Evolutionary conservation across 1,140 invertebrate species (phyloP).

Genomic region (Gonioctena quinquepunctata): DNA sequence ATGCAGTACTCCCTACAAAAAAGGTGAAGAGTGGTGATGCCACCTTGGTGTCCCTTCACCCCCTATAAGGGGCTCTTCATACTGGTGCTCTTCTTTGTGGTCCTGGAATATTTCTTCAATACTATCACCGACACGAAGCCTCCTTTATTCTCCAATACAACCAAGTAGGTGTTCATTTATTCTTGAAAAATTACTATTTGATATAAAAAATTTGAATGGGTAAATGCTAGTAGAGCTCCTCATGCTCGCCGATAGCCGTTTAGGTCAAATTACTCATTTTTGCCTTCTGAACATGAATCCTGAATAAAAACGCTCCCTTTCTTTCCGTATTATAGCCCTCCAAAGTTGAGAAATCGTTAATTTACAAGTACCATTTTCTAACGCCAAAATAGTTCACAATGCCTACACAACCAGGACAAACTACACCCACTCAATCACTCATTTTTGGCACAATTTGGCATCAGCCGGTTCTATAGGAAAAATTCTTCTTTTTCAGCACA

Average conservation of each 20-base stretch:
- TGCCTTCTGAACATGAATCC: too few species aligned
- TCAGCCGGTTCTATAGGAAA: too few species aligned
- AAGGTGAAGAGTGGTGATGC: conserved; percentile 38
- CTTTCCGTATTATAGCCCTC: too few species aligned
- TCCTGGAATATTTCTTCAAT: conserved; percentile 50
- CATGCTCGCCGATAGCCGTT: background rate
- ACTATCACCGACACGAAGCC: conserved; percentile 42
- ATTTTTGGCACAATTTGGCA: too few species aligned
- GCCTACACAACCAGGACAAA: too few species aligned
- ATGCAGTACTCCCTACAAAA: conserved; percentile 8
- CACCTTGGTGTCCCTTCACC: conserved; percentile 40
- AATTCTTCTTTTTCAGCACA: too few species aligned
- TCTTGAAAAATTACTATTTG: background rate
- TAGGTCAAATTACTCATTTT: too few species aligned
- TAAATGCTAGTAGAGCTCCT: background rate
- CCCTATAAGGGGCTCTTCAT: conserved; percentile 52
- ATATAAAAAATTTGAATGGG: background rate
- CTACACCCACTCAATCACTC: too few species aligned
- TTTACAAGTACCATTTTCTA: too few species aligned
- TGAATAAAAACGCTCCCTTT: too few species aligned
- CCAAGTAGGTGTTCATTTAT: conserved; percentile 31
- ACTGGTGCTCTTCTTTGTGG: conserved; percentile 45
- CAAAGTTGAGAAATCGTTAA: too few species aligned
- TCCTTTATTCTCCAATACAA: conserved; percentile 37
- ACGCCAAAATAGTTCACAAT: too few species aligned